Evolutionary conservation across 2,888 invertebrate species (phyloP).

Genomic region (Tetragonula carbonaria): DNA sequence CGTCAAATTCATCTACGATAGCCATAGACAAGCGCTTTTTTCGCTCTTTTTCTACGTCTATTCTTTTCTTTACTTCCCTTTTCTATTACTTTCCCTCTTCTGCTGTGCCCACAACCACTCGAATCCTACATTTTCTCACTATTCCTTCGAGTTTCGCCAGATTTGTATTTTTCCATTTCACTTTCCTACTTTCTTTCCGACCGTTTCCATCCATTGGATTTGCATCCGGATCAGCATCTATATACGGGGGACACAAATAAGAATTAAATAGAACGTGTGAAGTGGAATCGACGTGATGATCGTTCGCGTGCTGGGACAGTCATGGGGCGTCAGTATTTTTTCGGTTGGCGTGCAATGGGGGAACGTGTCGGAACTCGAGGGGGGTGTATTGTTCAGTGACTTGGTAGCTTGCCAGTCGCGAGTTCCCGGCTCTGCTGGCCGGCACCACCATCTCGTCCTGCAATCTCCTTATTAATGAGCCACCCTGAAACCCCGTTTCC

Average conservation of each 20-base stretch:
- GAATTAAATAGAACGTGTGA: neutral
- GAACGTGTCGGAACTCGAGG: slow-evolving; percentile 63
- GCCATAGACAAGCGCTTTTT: no score
- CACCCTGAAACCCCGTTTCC: slow-evolving; percentile 53
- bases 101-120: no score
- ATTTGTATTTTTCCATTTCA: no score
- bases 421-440: slow-evolving; percentile 43
- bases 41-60: no score
- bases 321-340: slow-evolving; percentile 40
- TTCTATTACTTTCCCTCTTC: no score
- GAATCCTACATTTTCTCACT: no score
- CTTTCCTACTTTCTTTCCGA: no score
- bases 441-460: slow-evolving; percentile 42
- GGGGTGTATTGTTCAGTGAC: slow-evolving; percentile 71
- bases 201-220: no score
- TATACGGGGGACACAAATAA: neutral
- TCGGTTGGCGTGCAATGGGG: slow-evolving; percentile 45
- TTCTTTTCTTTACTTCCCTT: no score
- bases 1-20: no score
- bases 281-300: neutral
- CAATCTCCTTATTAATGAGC: slow-evolving; percentile 68
- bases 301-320: neutral
- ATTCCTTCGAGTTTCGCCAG: no score
- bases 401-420: slow-evolving; percentile 71
- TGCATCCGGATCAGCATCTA: no score